Percentiles rank a stretch among this genome's conserved stretches.
Evolutionary conservation across 1,140 invertebrate species (phyloP).

Genomic region (Drosophila truncata): DNA sequence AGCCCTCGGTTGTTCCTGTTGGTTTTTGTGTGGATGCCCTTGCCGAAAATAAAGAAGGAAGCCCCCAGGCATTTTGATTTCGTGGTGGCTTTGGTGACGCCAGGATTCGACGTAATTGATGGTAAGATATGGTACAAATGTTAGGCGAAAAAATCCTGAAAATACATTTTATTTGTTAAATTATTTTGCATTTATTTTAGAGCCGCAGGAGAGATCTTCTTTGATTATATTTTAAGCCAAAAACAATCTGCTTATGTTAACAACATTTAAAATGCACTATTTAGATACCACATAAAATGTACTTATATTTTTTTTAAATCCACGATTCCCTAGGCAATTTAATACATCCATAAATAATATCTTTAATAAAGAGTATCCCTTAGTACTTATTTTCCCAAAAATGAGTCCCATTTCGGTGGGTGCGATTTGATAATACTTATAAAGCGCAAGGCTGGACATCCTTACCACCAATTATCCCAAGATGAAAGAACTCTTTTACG

Average conservation of each 20-base stretch:
- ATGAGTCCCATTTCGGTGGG: slow-evolving; percentile 11
- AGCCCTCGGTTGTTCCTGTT: slow-evolving; percentile 47
- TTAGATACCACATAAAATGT: not conserved
- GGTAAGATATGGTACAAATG: not conserved
- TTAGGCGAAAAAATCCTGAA: not conserved
- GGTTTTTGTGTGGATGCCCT: slow-evolving; percentile 60
- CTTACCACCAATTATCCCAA: slow-evolving; percentile 53
- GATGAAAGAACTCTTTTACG: slow-evolving; percentile 55
- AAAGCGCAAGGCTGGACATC: slow-evolving; percentile 55
- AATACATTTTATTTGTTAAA: fast-evolving
- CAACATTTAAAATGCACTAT: not conserved
- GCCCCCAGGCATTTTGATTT: slow-evolving; percentile 25
- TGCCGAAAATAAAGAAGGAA: slow-evolving; percentile 44
- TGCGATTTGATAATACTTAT: slow-evolving; percentile 57
- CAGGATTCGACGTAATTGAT: not conserved
- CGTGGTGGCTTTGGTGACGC: slow-evolving; percentile 7
- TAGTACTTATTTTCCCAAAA: too few species aligned
- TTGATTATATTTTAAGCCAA: too few species aligned
- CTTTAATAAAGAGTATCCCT: slow-evolving; percentile 3
- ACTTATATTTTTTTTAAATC: not conserved
- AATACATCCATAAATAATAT: not conserved
- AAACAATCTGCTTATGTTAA: not conserved
- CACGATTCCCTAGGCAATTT: not conserved
- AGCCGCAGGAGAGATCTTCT: too few species aligned
- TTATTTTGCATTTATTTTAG: too few species aligned